Evolutionary conservation across 2,113 vertebrate genomes (phyloP), one percentile per base, ranked within the genome.

Genomic region (Myrmecophaga tridactyla): DNA sequence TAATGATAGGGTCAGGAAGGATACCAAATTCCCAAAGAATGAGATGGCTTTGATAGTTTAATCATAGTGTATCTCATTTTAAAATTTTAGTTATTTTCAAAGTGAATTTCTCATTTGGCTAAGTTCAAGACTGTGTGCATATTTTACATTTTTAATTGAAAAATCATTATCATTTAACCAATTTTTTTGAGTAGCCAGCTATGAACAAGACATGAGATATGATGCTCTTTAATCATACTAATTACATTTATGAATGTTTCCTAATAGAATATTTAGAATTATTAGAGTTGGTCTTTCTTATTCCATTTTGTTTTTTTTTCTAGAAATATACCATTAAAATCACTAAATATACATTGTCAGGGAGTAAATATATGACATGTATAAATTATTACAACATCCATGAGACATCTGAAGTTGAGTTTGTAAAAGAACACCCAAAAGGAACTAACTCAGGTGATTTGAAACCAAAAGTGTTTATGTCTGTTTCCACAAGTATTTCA

Each of bases 81-180:
- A 89, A 81, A 78, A 81, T 63, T 77, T 62, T 69, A 63, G 65
- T 63, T 84, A 80, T 87, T 89, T 94, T 95, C 14, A 67, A 62
- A 75, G 8, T 75, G 8, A 86, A 36, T 73, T 77, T 88, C 6
- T 80, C 20, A 56, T 60, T 41, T 77, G 4, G 4, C 9, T 75
- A 77, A 31, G 15, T 39, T 90, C 80, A 76, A 72, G 41, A 29
- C 51, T 62, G 1, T 11, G 43, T 62, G 8, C 2, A 20, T 93
- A 90, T 63, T 62, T 90, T 89, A 51, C 17, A 27, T 78, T 86
- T 70, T 86, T 82, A 90, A 36, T 56, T 86, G 11, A 20, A 48
- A 89, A 90, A 65, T 48, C 8, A 76, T 83, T 93, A 25, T 53
- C 78, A n/a, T 53, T 76, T 92, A 82, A 63, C 90, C 43, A 92